Evolutionary conservation across 1,140 invertebrate genomes (phyloP).

Genomic region (Adelges cooleyi): DNA sequence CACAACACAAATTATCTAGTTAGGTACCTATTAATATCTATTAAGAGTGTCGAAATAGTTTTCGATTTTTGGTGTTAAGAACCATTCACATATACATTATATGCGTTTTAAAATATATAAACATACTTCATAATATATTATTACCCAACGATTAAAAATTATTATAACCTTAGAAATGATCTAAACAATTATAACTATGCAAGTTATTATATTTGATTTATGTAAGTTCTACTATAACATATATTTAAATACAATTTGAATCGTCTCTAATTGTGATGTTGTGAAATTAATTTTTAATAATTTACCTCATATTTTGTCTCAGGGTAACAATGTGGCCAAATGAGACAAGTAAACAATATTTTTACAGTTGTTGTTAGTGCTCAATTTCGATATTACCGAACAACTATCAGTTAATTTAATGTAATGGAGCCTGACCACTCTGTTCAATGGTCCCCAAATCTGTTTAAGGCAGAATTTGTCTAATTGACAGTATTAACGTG

Average conservation of each 20-base stretch:
- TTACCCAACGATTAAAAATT: background rate
- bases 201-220: constrained; percentile 4
- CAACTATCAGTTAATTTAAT: too few species aligned
- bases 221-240: background rate
- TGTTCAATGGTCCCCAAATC: too few species aligned
- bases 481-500: too few species aligned
- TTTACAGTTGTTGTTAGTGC: too few species aligned
- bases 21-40: background rate
- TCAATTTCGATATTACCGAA: too few species aligned
- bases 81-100: background rate
- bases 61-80: constrained; percentile 6
- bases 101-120: background rate
- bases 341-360: too few species aligned
- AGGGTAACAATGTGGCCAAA: too few species aligned
- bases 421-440: too few species aligned
- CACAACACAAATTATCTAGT: too few species aligned
- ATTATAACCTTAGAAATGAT: constrained; percentile 1
- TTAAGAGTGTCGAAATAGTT: constrained; percentile 15
- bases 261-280: background rate
- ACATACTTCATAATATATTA: constrained; percentile 5
- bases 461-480: too few species aligned
- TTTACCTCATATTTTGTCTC: background rate
- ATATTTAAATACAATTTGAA: constrained; percentile 20
- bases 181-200: constrained; percentile 15
- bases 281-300: constrained; percentile 8